Conservation (phyloP, 2,888 invertebrate species). For the Didymodactylos carnosus region DNA sequence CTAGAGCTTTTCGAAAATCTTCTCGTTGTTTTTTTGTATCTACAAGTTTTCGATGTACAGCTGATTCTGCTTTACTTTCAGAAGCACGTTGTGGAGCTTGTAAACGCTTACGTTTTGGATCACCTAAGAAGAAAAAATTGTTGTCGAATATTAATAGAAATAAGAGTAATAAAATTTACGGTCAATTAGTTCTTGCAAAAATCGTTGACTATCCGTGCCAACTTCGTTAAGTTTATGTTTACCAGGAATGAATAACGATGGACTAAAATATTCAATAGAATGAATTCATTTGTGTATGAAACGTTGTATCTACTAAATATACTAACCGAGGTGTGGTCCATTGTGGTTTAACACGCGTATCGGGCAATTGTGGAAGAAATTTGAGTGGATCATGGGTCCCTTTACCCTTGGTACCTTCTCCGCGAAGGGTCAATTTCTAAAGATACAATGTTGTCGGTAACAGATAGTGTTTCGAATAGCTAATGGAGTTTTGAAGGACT, state of each 20-base stretch:
- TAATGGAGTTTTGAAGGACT: not conserved
- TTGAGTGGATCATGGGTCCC: slow-evolving; percentile 28
- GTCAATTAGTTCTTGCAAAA: not conserved
- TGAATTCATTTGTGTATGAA: not conserved
- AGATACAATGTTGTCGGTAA: not conserved
- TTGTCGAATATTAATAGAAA: not conserved
- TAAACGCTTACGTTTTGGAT: slow-evolving; percentile 7
- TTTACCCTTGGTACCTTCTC: slow-evolving; percentile 24
- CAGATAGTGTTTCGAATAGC: not conserved
- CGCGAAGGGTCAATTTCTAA: slow-evolving; percentile 7
- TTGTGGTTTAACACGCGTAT: slow-evolving; percentile 28
- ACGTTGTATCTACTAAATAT: not conserved
- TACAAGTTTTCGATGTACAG: slow-evolving; percentile 3
- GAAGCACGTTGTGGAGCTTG: slow-evolving; percentile 1
- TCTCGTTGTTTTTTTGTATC: slow-evolving; percentile 45
- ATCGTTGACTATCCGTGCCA: not conserved
- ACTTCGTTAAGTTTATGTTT: not conserved
- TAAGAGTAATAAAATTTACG: not conserved
- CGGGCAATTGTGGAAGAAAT: slow-evolving; percentile 31
- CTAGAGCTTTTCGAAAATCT: slow-evolving; percentile 57
- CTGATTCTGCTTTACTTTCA: slow-evolving; percentile 1
- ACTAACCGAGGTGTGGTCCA: slow-evolving; percentile 21
- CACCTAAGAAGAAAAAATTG: not conserved
- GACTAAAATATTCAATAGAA: not conserved
- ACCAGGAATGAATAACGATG: not conserved